Evolutionary conservation across 2,113 vertebrate species (phyloP).

Genomic region (Amblyopsis rosae): DNA sequence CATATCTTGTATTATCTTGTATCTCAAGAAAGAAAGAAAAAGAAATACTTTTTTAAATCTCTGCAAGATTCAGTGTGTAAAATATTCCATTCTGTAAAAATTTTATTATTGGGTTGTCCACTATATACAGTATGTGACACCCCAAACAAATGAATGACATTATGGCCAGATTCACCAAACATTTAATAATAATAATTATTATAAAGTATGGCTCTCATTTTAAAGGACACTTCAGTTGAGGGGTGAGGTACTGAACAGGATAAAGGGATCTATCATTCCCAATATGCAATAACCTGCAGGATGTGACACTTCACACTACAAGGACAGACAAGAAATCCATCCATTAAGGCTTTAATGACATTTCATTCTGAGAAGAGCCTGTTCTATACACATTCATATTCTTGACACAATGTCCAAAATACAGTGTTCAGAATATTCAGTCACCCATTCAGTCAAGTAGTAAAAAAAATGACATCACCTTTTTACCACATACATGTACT

Average conservation of each 20-base stretch:
- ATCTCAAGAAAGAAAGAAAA: too few relatives aligned
- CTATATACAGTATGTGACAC: background rate
- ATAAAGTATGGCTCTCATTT: background rate
- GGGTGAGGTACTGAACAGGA: background rate
- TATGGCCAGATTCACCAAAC: background rate
- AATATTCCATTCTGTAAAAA: too few relatives aligned
- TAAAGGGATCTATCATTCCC: background rate
- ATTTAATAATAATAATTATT: background rate
- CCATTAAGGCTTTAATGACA: constrained; percentile 29
- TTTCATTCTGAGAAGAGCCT: background rate
- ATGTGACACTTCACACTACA: background rate
- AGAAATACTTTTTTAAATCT: too few relatives aligned
- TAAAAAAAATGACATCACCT: too few relatives aligned
- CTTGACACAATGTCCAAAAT: constrained; percentile 12
- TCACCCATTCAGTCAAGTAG: too few relatives aligned
- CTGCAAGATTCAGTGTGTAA: too few relatives aligned
- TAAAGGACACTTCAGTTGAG: background rate
- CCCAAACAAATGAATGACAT: background rate
- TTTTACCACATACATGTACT: too few relatives aligned
- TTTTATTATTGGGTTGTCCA: background rate
- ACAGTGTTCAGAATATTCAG: too few relatives aligned
- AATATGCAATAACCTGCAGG: background rate
- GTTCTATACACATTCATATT: constrained; percentile 18
- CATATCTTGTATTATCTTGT: too few relatives aligned
- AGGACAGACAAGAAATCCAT: constrained; percentile 16